These are phyloP conservation scores for Polylopha cassiicola DNA, from an alignment of 2,888 invertebrate genomes.

Conservation along the genomic window DNA sequence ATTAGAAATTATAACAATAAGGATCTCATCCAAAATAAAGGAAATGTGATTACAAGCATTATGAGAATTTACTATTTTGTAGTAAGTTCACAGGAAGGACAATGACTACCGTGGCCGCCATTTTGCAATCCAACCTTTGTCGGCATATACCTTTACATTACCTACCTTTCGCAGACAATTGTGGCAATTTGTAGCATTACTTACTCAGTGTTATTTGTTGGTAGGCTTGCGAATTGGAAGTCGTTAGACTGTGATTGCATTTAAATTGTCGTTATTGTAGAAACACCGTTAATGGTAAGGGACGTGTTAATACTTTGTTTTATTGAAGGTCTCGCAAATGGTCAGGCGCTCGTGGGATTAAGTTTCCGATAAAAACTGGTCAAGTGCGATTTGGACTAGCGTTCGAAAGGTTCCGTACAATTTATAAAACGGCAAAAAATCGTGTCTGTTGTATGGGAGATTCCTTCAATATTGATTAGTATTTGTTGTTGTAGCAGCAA, in stretches of 20 bases:
- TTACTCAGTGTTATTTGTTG: slow-evolving; percentile 49
- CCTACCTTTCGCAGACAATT: slow-evolving; percentile 38
- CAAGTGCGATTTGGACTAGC: too few species aligned
- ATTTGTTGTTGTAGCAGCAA: too few species aligned
- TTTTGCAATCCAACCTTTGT: slow-evolving; percentile 52
- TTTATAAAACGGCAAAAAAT: too few species aligned
- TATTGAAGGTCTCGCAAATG: too few species aligned
- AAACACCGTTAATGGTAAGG: slow-evolving; percentile 32
- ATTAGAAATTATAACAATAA: too few species aligned
- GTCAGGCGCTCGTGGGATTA: too few species aligned
- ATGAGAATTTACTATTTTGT: slow-evolving; percentile 1
- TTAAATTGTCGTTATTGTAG: slow-evolving; percentile 55
- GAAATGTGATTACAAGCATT: too few species aligned
- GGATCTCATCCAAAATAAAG: too few species aligned
- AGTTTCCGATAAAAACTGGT: too few species aligned
- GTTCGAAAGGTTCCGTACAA: too few species aligned
- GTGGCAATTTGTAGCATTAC: slow-evolving; percentile 56
- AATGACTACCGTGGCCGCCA: slow-evolving; percentile 34
- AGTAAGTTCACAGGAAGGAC: slow-evolving; percentile 24
- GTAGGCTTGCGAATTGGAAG: slow-evolving; percentile 39
- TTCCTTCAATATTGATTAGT: too few species aligned
- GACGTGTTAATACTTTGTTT: slow-evolving; percentile 6
- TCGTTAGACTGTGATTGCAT: slow-evolving; percentile 53
- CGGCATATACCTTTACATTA: slow-evolving; percentile 34
- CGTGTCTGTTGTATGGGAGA: too few species aligned